A percentile compares a stretch with the other conserved stretches of the same genome.
Evolutionary conservation across 2,113 vertebrate genomes (phyloP).

Genomic region (Alosa alosa): DNA sequence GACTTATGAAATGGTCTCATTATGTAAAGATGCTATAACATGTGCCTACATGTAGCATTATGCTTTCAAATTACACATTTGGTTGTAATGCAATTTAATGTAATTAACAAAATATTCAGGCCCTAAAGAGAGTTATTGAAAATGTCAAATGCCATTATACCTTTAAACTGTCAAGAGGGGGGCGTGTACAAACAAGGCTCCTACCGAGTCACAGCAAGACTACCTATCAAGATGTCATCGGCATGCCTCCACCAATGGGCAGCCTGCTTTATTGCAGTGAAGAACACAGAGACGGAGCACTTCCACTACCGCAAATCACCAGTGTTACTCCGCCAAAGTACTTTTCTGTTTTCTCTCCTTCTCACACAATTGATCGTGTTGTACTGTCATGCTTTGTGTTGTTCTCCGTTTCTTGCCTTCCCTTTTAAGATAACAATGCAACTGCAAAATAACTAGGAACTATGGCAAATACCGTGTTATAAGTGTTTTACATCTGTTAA

Average conservation of each 20-base stretch:
- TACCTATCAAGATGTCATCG: background rate
- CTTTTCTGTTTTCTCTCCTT: background rate
- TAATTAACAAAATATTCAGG: background rate
- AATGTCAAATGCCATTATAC: background rate
- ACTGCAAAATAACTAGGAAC: background rate
- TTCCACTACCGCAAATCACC: background rate
- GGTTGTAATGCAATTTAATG: background rate
- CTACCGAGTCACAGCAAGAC: background rate
- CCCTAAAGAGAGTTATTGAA: background rate
- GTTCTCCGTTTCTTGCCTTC: too few relatives aligned
- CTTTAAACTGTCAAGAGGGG: background rate
- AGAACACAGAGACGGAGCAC: background rate
- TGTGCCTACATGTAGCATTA: too few relatives aligned
- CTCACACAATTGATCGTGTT: background rate
- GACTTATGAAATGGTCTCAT: too few relatives aligned
- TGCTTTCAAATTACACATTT: too few relatives aligned
- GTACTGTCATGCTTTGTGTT: background rate
- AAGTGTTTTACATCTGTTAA: background rate
- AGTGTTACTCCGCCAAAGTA: conserved; percentile 11
- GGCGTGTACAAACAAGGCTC: background rate
- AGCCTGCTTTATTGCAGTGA: background rate
- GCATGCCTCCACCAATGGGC: conserved; percentile 1
- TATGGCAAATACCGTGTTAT: background rate
- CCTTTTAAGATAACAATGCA: background rate
- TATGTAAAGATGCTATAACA: too few relatives aligned